A percentile compares a stretch with the other conserved stretches of the same genome.
phyloP scores from a whole-genome alignment of 2,797 vertebrate species.

The Hybognathus amarus region DNA sequence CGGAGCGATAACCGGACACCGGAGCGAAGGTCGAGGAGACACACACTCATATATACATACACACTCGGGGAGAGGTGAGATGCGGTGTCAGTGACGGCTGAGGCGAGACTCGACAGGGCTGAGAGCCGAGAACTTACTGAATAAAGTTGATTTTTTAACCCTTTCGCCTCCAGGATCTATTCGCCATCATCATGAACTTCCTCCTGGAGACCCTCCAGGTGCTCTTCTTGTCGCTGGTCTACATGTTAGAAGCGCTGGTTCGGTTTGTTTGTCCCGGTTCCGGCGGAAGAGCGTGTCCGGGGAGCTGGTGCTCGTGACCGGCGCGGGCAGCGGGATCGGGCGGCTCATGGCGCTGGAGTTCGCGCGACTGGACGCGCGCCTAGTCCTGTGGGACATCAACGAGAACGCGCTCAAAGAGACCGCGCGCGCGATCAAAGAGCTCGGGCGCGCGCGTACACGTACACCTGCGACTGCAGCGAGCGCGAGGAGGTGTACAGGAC shows the following conservation, averaged over 20 bases:
- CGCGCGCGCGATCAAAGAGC: conserved; percentile 59
- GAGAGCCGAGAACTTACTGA: no score
- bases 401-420: conserved; percentile 74
- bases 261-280: conserved; percentile 63
- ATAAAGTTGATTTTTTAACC: no score
- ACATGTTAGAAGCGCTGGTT: conserved; percentile 65
- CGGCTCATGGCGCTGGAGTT: conserved; percentile 74
- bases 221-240: conserved; percentile 62
- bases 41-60: no score
- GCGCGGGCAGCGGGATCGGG: conserved; percentile 78
- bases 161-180: not conserved
- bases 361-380: conserved; percentile 69
- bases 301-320: conserved; percentile 80
- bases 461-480: conserved; percentile 81
- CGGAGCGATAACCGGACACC: not conserved
- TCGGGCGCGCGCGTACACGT: conserved; percentile 70
- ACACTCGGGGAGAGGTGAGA: no score
- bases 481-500: conserved; percentile 80
- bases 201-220: conserved; percentile 67
- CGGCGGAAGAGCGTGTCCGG: conserved; percentile 72
- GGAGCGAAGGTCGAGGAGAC: no score
- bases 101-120: not conserved
- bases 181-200: conserved; percentile 65
- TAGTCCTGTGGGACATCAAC: conserved; percentile 82
- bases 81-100: no score